Evolutionary conservation across 2,888 invertebrate species (phyloP), one percentile per base, ranked within the genome.

Genomic region (Cosmia trapezina): DNA sequence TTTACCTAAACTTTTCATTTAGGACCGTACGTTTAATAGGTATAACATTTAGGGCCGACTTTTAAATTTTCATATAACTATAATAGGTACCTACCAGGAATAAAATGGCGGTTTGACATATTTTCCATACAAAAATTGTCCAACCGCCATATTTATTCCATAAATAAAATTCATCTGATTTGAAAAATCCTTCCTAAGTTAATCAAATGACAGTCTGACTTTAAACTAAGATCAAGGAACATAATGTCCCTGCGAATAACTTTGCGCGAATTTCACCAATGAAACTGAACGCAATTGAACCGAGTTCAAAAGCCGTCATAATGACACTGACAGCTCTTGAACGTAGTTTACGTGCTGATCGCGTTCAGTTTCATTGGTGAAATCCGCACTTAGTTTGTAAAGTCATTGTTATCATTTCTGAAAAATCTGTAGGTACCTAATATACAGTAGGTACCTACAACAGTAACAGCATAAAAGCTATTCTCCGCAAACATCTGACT

Each of bases 401-500:
- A 11, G 17, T 43, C 17, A 3, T 7, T 59, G 4, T 19, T 62
- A 28, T 41, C 8, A n/a, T 33, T 47, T 28, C 14, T 14, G 12
- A 62, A 49, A 47, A 49, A 63, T 0, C 19, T 33, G 33, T n/a
- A 11, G 11, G 4, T 33, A 33, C 4, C 2, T 33, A 33, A 14
- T 33, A 63, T 1, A 43, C 17, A 8, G 37, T 28, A 37, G 8
- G 37, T 28, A 37, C 3, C 5, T 28, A 67, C 43, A n/a, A 57
- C 6, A 19, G n/a, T 17, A 17, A 74, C 49, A 43, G 28, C 12
- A 65, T 51, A 57, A 78, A 56, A 61, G 51, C 37, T 9, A 45
- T 67, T 63, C 9, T n/a, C 17, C 19, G 14, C 4, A 5, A 53
- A 70, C 43, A 76, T 71, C 43, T 64, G 72, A 78, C 76, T 78